Base-by-base conservation (phyloP, 2,113 vertebrate genomes). In the Gnathonemus echidnorhynchus region DNA sequence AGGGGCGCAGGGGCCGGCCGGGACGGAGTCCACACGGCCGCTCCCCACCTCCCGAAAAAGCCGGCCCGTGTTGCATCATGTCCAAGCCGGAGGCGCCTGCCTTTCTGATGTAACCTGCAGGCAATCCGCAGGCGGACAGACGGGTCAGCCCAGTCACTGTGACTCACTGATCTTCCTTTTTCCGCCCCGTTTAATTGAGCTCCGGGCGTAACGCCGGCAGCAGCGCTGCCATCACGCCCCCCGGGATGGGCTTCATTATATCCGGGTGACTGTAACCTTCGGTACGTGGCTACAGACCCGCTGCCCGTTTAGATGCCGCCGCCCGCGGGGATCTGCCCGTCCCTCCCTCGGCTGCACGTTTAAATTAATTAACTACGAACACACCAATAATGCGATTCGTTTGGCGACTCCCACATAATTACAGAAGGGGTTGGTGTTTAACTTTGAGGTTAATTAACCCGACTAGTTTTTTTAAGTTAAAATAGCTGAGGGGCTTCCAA, bases 81-180 rank as follows among this genome's bases (percentile, higher is more conserved):
- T n/a, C 9, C 1, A 9, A 10, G 27, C 3, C 21, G 27, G 2
- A 31, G n/a, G 3, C 8, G 50, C 5, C 2, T 9, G 39, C 17
- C 50, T 53, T 56, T 89, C 89, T 89, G 89, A 89, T 86, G 89
- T 89, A 89, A 89, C 89, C 10, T 15, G 50, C 53, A 85, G 77
- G 89, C 89, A 89, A 89, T 27, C 19, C 27, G 24, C 83, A 9
- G 83, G 21, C 45, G 5, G 31, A 80, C 74, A 42, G 74, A 39
- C 74, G 74, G 27, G 27, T 53, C 24, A 6, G 31, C 24, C 86
- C 31, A 5, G 49, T 31, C 11, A 46, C 9, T 6, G 6, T 39
- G 42, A 83, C 42, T 83, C 17, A 39, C 39, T 83, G 17, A 45
- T 21, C 39, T 46, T 84, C 46, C 3, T 7, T 7, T 84, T 56